phyloP scores from a whole-genome alignment of 2,888 invertebrate species.

The Ochropleura plecta region DNA sequence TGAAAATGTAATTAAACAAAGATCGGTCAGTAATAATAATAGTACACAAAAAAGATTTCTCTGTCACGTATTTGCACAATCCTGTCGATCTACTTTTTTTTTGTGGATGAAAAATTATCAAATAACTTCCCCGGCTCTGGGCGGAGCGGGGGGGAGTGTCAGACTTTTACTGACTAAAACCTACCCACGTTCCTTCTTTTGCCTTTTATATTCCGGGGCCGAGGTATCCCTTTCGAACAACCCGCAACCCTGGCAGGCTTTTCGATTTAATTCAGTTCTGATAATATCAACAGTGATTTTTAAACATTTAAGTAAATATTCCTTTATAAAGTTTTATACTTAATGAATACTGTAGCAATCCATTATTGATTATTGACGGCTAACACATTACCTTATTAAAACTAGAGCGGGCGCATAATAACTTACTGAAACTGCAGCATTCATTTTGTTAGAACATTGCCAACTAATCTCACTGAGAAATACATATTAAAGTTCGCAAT shows the following conservation, averaged over 20 bases:
- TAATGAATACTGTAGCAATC: slow-evolving; percentile 9
- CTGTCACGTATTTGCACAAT: background rate
- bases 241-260: background rate
- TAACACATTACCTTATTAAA: slow-evolving; percentile 27
- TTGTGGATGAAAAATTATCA: no score
- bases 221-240: no score
- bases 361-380: slow-evolving; percentile 8
- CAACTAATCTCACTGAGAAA: background rate
- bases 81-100: background rate
- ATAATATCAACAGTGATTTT: background rate
- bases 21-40: background rate
- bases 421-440: slow-evolving; percentile 12
- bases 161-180: no score
- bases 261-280: background rate
- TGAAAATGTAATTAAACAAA: slow-evolving; percentile 1
- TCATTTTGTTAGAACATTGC: background rate
- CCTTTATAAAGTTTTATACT: background rate
- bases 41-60: background rate
- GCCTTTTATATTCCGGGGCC: no score
- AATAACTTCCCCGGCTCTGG: no score
- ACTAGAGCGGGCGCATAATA: slow-evolving; percentile 1
- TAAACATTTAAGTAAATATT: background rate
- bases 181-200: no score
- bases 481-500: slow-evolving; percentile 2
- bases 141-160: no score